phyloP scores from a whole-genome alignment of 2,888 invertebrate genomes.

The Lithophane leautieri region DNA sequence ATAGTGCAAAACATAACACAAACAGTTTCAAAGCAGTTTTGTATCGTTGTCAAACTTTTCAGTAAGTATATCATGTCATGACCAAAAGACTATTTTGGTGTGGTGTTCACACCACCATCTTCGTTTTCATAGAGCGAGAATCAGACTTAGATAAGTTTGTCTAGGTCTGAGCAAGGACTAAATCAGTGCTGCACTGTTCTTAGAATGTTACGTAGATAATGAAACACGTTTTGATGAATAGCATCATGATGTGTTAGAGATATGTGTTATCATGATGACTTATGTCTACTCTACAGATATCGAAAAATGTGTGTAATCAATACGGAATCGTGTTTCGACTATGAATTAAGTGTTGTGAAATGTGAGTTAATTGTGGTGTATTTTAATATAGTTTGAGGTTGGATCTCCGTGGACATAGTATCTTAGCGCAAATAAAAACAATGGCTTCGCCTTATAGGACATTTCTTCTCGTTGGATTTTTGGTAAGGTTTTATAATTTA shows the following conservation, averaged over 20 bases:
- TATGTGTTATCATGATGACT: conserved; percentile 48
- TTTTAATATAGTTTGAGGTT: conserved; percentile 5
- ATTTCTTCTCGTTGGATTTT: conserved; percentile 68
- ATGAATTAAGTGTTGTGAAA: conserved; percentile 29
- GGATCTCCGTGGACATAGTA: background rate
- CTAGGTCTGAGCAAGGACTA: background rate
- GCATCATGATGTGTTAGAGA: conserved; percentile 19
- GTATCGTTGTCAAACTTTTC: background rate
- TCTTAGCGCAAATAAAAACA: conserved; percentile 5
- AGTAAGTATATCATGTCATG: background rate
- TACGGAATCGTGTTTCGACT: conserved; percentile 6
- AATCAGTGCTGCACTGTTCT: background rate
- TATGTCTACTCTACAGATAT: conserved; percentile 14
- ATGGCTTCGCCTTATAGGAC: conserved; percentile 66
- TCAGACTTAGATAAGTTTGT: background rate
- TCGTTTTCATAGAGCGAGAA: background rate
- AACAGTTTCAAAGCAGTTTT: background rate
- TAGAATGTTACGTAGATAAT: conserved; percentile 1
- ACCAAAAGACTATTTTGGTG: background rate
- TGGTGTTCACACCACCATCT: background rate
- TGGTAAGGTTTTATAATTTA: conserved; percentile 68
- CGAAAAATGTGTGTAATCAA: conserved; percentile 12
- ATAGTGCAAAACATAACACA: background rate
- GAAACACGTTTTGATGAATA: conserved; percentile 11
- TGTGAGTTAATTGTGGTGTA: conserved; percentile 12